Evolutionary conservation across 1,140 invertebrate species (phyloP), one percentile per base, ranked within the genome.

Genomic region (Drosophila serrata): DNA sequence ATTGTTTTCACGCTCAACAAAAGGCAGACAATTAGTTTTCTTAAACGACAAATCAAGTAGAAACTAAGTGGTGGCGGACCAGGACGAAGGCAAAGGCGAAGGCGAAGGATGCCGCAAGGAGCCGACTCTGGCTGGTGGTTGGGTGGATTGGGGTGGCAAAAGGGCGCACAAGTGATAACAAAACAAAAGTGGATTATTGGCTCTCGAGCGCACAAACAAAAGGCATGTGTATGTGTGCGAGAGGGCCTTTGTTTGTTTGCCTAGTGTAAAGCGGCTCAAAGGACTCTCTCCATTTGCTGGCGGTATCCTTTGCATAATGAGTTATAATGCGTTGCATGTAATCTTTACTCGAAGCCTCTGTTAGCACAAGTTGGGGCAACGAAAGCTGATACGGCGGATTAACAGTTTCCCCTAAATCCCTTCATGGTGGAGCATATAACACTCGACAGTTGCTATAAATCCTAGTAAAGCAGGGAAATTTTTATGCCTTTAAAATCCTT

Each of bases 21-120:
- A 90, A 90, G 85, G 75, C 87, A 91, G 87, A 91, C 87, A 91
- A 91, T 91, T 91, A 91, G 88, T 91, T 91, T 91, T 87, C 87
- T 91, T 91, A 91, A 91, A 90, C 88, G 87, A 91, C 87, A 91
- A 91, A 91, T 91, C 88, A 91, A 91, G 88, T 91, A 87, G 87
- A 91, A 91, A 87, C 87, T 91, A 91, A 91, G 87, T 91, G 82
- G 86, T 81, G 85, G 79, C 80, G 67, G 84, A 70, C 46, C 33
- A 65, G 74, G 62, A 24, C 24, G 24, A 24, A 29, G 27, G 51
- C 43, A n/a, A n/a, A 35, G 56, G 51, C 60, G 17, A 42, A 27
- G 51, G 35, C 43, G 45, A 69, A 75, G 64, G 73, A 56, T 22
- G 55, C 61, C 61, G 51, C 64, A 79, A 60, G 64, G 48, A 86